These are phyloP conservation scores for Acrobasis consociella DNA, from an alignment of 2,888 invertebrate genomes.

Conservation along the genomic window DNA sequence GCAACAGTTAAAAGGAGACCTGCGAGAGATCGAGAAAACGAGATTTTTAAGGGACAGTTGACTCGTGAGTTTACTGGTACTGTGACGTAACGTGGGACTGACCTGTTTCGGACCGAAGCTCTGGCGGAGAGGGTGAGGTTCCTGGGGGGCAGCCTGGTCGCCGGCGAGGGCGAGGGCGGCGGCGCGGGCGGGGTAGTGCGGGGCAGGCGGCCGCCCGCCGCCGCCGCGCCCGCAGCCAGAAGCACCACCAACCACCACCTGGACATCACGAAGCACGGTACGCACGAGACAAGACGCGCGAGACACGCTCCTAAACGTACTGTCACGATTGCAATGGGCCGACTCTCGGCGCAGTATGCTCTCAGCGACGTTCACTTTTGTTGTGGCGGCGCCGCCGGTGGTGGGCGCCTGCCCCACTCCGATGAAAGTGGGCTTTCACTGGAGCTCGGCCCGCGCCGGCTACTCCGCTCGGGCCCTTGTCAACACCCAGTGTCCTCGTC, in stretches of 20 bases:
- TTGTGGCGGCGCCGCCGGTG: conserved; percentile 47
- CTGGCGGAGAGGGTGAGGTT: conserved; percentile 74
- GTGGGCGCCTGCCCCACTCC: conserved; percentile 62
- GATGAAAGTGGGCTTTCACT: conserved; percentile 80
- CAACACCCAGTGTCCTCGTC: conserved; percentile 2
- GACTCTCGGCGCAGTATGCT: conserved; percentile 59
- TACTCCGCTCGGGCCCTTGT: neutral
- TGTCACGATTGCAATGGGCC: conserved; percentile 58
- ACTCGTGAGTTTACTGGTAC: neutral
- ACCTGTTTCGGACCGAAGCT: conserved; percentile 76
- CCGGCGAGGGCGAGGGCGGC: conserved; percentile 81
- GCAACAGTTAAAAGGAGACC: conserved; percentile 21
- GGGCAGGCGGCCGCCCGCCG: conserved; percentile 71
- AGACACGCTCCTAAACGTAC: conserved; percentile 62
- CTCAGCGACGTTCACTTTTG: conserved; percentile 73
- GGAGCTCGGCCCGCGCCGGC: conserved; percentile 40
- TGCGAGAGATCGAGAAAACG: conserved; percentile 13
- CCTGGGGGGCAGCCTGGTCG: conserved; percentile 72
- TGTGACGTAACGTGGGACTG: conserved; percentile 42
- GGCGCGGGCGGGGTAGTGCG: conserved; percentile 70
- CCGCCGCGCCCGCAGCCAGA: conserved; percentile 62
- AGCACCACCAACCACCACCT: conserved; percentile 72
- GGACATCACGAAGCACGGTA: conserved; percentile 60
- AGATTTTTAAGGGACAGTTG: neutral
- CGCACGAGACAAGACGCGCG: conserved; percentile 56